Conservation (phyloP, 1,140 invertebrate genomes). For the Drosophila arawakana region DNA sequence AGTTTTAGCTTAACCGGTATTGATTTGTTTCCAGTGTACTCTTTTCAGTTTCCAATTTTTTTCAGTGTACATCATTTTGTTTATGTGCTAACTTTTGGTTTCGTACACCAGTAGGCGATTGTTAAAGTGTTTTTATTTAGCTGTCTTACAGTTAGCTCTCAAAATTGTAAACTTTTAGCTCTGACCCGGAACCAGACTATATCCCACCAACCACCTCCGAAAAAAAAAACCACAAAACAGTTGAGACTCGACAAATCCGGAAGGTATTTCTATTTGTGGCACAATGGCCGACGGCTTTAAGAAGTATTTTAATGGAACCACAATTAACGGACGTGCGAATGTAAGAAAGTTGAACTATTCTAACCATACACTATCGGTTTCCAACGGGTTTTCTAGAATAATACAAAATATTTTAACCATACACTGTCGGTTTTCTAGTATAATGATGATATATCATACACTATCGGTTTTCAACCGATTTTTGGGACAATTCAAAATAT, state of each 20-base stretch:
- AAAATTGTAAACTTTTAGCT: background rate
- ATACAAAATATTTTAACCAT: too few species aligned
- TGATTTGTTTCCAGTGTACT: too few species aligned
- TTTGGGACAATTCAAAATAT: too few species aligned
- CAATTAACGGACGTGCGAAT: slow-evolving; percentile 68
- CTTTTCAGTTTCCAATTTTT: too few species aligned
- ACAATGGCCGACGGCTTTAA: slow-evolving; percentile 70
- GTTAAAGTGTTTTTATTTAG: background rate
- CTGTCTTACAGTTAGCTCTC: background rate
- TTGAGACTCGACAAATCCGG: slow-evolving; percentile 11
- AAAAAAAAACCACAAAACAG: slow-evolving; percentile 17
- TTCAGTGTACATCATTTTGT: background rate
- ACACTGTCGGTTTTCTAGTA: too few species aligned
- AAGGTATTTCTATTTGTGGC: slow-evolving; percentile 4
- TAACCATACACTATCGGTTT: too few species aligned
- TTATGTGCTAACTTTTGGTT: background rate
- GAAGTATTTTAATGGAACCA: slow-evolving; percentile 69
- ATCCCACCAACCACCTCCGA: background rate
- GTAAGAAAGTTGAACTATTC: slow-evolving; percentile 37
- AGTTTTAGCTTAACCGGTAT: background rate
- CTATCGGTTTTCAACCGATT: too few species aligned
- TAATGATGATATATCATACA: too few species aligned
- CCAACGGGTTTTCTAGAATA: too few species aligned
- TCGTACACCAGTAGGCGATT: slow-evolving; percentile 15
- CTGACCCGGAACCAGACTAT: slow-evolving; percentile 6